phyloP scores from a whole-genome alignment of 1,140 invertebrate species.

The Luehdorfia chinensis region DNA sequence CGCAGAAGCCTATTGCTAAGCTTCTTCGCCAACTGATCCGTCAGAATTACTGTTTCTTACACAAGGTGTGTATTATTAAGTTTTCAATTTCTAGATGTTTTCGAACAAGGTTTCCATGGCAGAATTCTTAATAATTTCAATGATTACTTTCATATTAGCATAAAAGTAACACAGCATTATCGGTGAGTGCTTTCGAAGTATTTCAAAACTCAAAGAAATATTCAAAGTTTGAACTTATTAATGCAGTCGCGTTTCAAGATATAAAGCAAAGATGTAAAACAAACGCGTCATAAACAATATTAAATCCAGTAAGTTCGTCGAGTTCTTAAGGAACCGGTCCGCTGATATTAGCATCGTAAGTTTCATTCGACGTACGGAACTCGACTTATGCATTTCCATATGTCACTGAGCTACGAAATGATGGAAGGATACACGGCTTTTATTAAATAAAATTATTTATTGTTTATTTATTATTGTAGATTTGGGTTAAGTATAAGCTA shows the following conservation, averaged over 20 bases:
- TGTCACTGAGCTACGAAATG: conserved; percentile 20
- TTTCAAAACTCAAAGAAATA: background rate
- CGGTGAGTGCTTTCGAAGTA: too few species aligned
- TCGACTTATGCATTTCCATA: conserved; percentile 53
- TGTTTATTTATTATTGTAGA: background rate
- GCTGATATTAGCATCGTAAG: conserved; percentile 53
- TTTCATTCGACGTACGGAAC: conserved; percentile 42
- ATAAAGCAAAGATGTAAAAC: conserved; percentile 45
- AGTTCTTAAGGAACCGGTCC: conserved; percentile 28
- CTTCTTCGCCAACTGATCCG: too few species aligned
- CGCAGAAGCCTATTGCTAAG: too few species aligned
- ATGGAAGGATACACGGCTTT: too few species aligned
- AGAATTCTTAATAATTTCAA: too few species aligned
- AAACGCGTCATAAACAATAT: conserved; percentile 64
- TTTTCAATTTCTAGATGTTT: too few species aligned
- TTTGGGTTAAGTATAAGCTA: background rate
- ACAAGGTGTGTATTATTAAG: too few species aligned
- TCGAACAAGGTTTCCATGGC: too few species aligned
- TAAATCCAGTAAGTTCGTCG: conserved; percentile 48
- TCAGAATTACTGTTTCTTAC: too few species aligned
- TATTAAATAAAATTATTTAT: background rate
- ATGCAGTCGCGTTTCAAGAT: conserved; percentile 8
- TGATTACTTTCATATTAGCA: too few species aligned
- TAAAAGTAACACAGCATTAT: too few species aligned
- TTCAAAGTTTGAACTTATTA: conserved; percentile 9